A percentile compares a stretch with the other conserved stretches of the same genome.
These are phyloP conservation scores for Drosophila pruinosa DNA, from an alignment of 1,140 invertebrate species.

Conservation along the genomic window DNA sequence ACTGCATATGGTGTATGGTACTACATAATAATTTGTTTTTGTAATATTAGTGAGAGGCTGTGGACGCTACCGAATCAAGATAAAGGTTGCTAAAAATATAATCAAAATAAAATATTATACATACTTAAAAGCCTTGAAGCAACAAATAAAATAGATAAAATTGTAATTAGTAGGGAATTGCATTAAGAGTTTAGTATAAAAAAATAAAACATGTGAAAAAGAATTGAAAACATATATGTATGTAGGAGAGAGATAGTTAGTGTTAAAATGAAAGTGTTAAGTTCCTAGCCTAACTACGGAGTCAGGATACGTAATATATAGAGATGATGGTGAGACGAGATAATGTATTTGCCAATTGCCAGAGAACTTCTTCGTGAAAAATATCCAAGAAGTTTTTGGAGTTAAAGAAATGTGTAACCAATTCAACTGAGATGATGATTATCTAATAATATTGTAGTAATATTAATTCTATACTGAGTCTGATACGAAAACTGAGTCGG, in stretches of 20 bases:
- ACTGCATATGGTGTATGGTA: not conserved
- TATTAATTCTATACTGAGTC: conserved; percentile 4
- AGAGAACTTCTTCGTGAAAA: conserved; percentile 1
- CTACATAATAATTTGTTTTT: conserved; percentile 15
- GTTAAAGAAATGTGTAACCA: not conserved
- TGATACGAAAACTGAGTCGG: conserved; percentile 7
- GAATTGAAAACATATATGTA: too few relatives aligned
- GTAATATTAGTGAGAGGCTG: conserved; percentile 30
- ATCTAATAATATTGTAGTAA: conserved; percentile 4
- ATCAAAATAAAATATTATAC: conserved; percentile 32
- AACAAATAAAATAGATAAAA: not conserved
- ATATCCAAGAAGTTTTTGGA: conserved; percentile 2
- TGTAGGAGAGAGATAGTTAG: too few relatives aligned
- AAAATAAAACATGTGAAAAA: not conserved
- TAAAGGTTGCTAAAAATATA: conserved; percentile 69
- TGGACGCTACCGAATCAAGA: conserved; percentile 56
- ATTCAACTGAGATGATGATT: conserved; percentile 18
- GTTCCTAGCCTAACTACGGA: conserved; percentile 20
- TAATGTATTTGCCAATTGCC: conserved; percentile 18
- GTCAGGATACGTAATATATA: not conserved
- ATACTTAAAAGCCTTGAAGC: conserved; percentile 20
- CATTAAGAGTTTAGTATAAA: not conserved
- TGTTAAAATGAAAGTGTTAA: not conserved
- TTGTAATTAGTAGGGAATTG: not conserved
- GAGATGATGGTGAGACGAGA: conserved; percentile 25